A percentile compares a stretch with the other conserved stretches of the same genome.
Conservation (phyloP, 1,140 invertebrate genomes). For the Pseudachorutes palmiensis region DNA sequence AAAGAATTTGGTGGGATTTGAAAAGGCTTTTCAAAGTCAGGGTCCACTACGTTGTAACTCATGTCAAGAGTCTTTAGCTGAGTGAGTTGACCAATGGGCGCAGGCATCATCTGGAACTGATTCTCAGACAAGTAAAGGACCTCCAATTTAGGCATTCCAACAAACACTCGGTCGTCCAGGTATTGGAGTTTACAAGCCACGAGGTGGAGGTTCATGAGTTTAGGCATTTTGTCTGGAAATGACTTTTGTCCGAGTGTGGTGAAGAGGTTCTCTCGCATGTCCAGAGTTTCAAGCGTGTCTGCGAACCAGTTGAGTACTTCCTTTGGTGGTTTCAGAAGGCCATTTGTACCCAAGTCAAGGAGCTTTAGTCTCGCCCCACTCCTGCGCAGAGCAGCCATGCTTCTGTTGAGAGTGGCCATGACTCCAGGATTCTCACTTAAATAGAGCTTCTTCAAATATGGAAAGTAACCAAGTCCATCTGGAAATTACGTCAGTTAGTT, state of each 20-base stretch:
- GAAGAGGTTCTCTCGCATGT: constrained; percentile 24
- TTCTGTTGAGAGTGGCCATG: background rate
- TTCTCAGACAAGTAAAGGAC: constrained; percentile 16
- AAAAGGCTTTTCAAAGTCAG: background rate
- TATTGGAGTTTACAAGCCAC: constrained; percentile 11
- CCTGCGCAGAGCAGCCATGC: background rate
- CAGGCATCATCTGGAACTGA: constrained; percentile 9
- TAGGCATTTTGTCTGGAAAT: constrained; percentile 10
- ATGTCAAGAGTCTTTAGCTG: constrained; percentile 4
- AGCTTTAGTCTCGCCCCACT: background rate
- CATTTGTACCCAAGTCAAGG: constrained; percentile 18
- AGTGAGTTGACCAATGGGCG: background rate
- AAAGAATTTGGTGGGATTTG: background rate
- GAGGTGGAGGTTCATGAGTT: constrained; percentile 12
- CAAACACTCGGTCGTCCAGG: constrained; percentile 16
- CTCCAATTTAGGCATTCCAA: constrained; percentile 11
- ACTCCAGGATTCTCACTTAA: constrained; percentile 27
- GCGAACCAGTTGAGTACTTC: background rate
- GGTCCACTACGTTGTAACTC: background rate
- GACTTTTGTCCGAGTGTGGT: background rate
- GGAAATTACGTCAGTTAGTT: no score
- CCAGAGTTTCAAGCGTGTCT: constrained; percentile 5
- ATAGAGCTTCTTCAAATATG: constrained; percentile 15
- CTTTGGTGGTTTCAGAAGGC: constrained; percentile 7
- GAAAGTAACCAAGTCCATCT: constrained; percentile 24